Evolutionary conservation across 1,140 invertebrate species (phyloP).

Genomic region (Ips typographus): DNA sequence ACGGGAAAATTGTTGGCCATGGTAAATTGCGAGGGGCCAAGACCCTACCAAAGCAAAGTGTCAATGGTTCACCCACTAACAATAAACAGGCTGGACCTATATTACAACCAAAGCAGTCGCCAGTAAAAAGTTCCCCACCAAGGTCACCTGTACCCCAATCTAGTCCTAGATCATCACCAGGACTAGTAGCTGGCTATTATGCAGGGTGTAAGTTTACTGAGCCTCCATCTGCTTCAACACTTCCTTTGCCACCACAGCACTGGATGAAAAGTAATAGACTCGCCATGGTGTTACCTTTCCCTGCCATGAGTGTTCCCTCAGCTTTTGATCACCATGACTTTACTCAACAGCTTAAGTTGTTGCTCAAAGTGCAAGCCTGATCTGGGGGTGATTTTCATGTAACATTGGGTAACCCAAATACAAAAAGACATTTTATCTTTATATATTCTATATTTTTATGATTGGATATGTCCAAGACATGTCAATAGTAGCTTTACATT

Average conservation of each 20-base stretch:
- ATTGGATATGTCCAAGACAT: slow-evolving; percentile 41
- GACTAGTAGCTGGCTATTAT: slow-evolving; percentile 53
- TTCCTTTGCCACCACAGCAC: slow-evolving; percentile 62
- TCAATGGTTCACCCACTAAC: slow-evolving; percentile 20
- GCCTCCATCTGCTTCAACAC: slow-evolving; percentile 60
- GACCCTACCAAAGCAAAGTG: slow-evolving; percentile 20
- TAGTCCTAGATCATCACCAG: slow-evolving; percentile 44
- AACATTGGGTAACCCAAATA: slow-evolving; percentile 12
- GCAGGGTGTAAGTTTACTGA: slow-evolving; percentile 65
- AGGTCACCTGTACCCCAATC: slow-evolving; percentile 22
- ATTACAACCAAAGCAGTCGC: slow-evolving; percentile 3
- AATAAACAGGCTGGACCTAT: slow-evolving; percentile 8
- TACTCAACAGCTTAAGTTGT: slow-evolving; percentile 56
- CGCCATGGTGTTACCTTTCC: slow-evolving; percentile 26
- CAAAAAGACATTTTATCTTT: slow-evolving; percentile 42
- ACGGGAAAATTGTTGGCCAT: slow-evolving; percentile 30
- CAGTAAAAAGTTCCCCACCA: slow-evolving; percentile 14
- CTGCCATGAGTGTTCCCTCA: slow-evolving; percentile 10
- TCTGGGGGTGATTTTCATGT: slow-evolving; percentile 32
- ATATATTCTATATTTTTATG: slow-evolving; percentile 40
- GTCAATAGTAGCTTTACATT: slow-evolving; percentile 45
- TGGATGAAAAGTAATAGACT: slow-evolving; percentile 53
- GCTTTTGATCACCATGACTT: slow-evolving; percentile 49
- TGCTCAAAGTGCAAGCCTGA: slow-evolving; percentile 59
- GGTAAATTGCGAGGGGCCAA: slow-evolving; percentile 26